Base-by-base conservation (phyloP, 2,797 vertebrate species). In the Aplochiton taeniatus region DNA sequence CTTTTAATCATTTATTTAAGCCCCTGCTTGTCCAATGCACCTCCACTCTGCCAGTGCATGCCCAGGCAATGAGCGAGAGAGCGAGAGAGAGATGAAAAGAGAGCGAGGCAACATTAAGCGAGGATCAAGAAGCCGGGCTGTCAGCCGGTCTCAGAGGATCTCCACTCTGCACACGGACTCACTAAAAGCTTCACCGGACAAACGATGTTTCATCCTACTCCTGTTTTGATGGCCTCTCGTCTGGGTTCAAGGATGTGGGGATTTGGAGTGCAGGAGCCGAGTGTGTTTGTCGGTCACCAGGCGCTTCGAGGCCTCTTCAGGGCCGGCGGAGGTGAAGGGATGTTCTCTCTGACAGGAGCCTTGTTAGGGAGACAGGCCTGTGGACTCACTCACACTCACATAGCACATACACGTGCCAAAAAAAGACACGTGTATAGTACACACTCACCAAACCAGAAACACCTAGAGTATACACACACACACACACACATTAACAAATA, bases 111-210 rank as follows among this genome's bases (percentile, higher is more conserved):
- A 18, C 72, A 63, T 73, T 67, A 75, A 73, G 66, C 70, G 59
- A 9, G 50, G 73, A 84, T 78, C 68, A 79, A 64, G 66, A 76
- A 68, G 59, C 46, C 59, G 13, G 75, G 81, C 77, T 81, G 78
- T 80, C 76, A 76, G 70, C 11, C 12, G 68, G 11, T 63, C 77
- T 53, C 55, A 8, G 43, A 73, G 73, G 75, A 72, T 45, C 41
- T 58, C 48, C 54, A 11, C 42, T 48, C 8, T 10, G 10, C 8
- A 66, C 70, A 48, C 12, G 42, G 59, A 55, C 65, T 68, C 57
- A 53, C 73, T 55, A 65, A 70, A 76, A 70, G 49, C 11, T 64
- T 58, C 69, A 47, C 20, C 59, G 20, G 60, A 71, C 48, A 49
- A 13, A 49, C 62, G 63, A 50, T 45, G 49, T 63, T 73, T 74